A percentile compares a stretch with the other conserved stretches of the same genome.
Evolutionary conservation across 2,797 vertebrate genomes (phyloP).

Genomic region (Chloroceryle amazona): DNA sequence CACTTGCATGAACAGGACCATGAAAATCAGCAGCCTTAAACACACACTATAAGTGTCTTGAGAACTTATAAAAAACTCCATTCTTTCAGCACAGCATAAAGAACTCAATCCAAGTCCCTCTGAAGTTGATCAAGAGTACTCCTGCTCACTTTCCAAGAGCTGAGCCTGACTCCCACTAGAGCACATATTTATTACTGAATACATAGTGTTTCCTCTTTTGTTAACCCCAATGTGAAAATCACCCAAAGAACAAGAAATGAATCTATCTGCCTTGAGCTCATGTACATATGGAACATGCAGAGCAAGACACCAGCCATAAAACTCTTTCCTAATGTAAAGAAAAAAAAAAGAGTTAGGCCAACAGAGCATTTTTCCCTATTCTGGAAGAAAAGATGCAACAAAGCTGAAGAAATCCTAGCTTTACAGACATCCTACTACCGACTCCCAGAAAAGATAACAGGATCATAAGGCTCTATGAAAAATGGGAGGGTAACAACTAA

Average conservation of each 20-base stretch:
- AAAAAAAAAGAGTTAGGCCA: background rate
- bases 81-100: background rate
- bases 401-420: background rate
- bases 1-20: background rate
- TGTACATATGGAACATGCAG: background rate
- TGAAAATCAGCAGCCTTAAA: background rate
- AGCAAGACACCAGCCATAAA: background rate
- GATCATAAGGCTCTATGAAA: background rate
- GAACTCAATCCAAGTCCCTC: background rate
- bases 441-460: background rate
- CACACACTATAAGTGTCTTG: background rate
- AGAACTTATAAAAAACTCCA: background rate
- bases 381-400: background rate
- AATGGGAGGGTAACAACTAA: background rate
- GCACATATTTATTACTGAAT: slow-evolving; percentile 37
- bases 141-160: slow-evolving; percentile 5
- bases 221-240: background rate
- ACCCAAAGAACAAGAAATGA: background rate
- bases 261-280: background rate
- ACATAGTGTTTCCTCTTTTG: background rate
- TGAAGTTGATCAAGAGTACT: slow-evolving; percentile 34
- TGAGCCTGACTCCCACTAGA: slow-evolving; percentile 4
- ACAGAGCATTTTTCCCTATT: background rate
- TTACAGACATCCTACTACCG: background rate
- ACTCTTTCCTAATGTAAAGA: background rate